phyloP scores from a whole-genome alignment of 2,797 vertebrate species.

The Acipenser oxyrinchus region DNA sequence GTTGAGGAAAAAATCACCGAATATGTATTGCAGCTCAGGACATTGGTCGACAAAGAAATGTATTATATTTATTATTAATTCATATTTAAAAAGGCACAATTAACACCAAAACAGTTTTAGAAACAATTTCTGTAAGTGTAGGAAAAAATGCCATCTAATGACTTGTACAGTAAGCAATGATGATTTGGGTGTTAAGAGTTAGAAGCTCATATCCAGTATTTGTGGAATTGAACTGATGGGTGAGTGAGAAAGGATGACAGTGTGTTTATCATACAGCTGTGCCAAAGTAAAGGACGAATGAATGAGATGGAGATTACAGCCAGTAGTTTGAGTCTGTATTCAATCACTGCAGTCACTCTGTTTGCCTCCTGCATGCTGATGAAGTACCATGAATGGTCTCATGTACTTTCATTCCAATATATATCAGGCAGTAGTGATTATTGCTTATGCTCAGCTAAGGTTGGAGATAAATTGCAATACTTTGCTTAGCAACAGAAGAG shows the following conservation, averaged over 20 bases:
- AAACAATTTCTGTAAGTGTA: no score
- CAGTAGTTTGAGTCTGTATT: constrained; percentile 74
- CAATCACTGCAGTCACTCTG: constrained; percentile 65
- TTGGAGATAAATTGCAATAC: constrained; percentile 53
- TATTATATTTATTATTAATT: no score
- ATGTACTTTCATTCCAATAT: constrained; percentile 63
- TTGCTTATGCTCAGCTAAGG: constrained; percentile 53
- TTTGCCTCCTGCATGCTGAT: constrained; percentile 80
- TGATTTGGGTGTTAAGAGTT: not conserved
- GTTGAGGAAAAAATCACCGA: no score
- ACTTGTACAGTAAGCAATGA: no score
- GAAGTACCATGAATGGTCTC: constrained; percentile 73
- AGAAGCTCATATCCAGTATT: constrained; percentile 4
- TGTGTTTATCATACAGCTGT: constrained; percentile 81
- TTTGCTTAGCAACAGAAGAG: constrained; percentile 51
- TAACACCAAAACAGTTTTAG: no score
- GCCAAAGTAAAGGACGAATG: constrained; percentile 67
- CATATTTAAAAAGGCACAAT: no score
- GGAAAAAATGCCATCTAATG: no score
- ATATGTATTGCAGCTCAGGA: no score
- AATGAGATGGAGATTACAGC: constrained; percentile 84
- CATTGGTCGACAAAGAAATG: no score
- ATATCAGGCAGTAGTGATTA: constrained; percentile 61
- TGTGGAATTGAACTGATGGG: constrained; percentile 13
- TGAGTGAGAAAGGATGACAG: constrained; percentile 49